phyloP scores from a whole-genome alignment of 2,888 invertebrate species.

The Patella depressa region DNA sequence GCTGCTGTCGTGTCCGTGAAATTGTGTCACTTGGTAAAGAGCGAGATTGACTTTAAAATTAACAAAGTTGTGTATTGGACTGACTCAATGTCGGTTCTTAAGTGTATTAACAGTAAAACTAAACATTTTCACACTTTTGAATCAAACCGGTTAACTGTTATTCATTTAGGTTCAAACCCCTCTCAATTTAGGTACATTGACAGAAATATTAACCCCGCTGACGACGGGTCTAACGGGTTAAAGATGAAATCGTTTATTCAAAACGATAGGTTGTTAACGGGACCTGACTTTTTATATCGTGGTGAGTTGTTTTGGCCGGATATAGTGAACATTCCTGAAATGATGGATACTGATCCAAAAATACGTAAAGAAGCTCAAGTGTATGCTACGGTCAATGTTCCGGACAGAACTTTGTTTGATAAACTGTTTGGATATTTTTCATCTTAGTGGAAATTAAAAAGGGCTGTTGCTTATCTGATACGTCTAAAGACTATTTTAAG shows the following conservation, averaged over 20 bases:
- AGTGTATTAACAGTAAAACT: not conserved
- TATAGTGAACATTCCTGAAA: too few relatives aligned
- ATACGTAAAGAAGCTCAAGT: conserved; percentile 3
- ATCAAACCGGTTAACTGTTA: not conserved
- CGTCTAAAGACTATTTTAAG: not conserved
- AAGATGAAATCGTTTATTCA: not conserved
- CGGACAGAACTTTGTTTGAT: not conserved
- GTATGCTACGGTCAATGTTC: not conserved
- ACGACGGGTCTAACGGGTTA: not conserved
- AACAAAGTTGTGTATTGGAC: not conserved
- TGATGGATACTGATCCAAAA: not conserved
- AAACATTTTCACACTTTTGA: conserved; percentile 7
- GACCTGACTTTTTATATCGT: not conserved
- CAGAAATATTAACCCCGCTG: not conserved
- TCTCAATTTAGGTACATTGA: conserved; percentile 6
- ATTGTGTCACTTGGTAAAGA: not conserved
- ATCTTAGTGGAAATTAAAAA: not conserved
- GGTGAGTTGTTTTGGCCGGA: too few relatives aligned
- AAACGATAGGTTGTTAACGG: not conserved
- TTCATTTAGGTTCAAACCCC: not conserved
- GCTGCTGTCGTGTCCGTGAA: not conserved
- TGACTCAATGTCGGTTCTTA: not conserved
- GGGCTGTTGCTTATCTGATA: not conserved
- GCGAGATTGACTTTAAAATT: not conserved
- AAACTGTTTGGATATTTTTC: not conserved